Base-by-base conservation (phyloP, 2,113 vertebrate genomes). In the Pteruthius melanotis region DNA sequence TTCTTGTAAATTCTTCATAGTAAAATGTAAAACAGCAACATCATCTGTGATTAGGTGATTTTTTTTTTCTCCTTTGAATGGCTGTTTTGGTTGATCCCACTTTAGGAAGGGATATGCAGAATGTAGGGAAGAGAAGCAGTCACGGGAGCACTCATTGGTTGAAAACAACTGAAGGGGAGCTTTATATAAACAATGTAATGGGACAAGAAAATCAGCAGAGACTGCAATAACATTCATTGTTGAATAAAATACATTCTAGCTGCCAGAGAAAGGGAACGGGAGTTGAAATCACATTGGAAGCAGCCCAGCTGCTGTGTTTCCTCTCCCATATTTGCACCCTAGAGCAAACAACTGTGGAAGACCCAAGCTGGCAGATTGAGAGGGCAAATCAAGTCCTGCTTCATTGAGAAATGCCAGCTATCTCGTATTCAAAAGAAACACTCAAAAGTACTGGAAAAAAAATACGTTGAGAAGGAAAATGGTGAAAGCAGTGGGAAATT, bases 121-220 rank as follows among this genome's bases (percentile, higher is more conserved):
- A n/a, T 22, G 13, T 11, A 28, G 72, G 27, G 35, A 83, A 69
- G 77, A 90, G 54, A 11, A 70, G 31, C 31, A 61, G 28, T 30
- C 52, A 50, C 52, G 45, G 37, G 64, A 82, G 19, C 52, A 22
- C 5, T 87, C 44, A 45, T 1, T 54, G 64, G 14, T 44, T 75
- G 53, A 44, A 89, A 71, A 15, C 18, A 68, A 0, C 53, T 37
- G 21, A 93, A 84, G 59, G 26, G 71, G 28, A 77, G 42, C 24
- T 39, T 77, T 52, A 7, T 47, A 44, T 57, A 39, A 44, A 13
- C 56, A 74, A 13, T 50, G 11, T 54, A 75, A 45, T 0, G 0
- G 44, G 45, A 84, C 56, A 54, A 63, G 23, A 35, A 68, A 50
- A 59, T 84, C 42, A 31, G 72, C 68, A 31, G 54, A 78, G 64